Base-by-base conservation (phyloP, 1,140 invertebrate species). In the Drosophila fuyamai region DNA sequence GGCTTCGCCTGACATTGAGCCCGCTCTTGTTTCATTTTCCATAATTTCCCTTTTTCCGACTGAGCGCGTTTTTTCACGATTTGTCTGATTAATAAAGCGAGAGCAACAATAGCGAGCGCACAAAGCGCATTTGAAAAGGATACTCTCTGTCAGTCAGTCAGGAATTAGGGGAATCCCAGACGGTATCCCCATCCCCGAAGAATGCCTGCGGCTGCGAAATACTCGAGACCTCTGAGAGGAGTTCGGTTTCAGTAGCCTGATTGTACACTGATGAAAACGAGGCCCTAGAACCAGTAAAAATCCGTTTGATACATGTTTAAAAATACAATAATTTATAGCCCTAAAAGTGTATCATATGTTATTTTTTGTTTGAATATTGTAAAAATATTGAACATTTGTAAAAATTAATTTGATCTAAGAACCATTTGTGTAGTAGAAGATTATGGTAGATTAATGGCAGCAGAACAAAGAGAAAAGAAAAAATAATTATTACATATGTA, bases 81-180 rank as follows among this genome's bases (percentile, higher is more conserved):
- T 83, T 84, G 72, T 72, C 76, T 80, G 68, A 78, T 85, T 84
- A 85, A 81, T 81, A 73, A 77, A 77, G 63, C 70, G 18, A 41
- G 46, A 32, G 32, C 79, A 55, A 79, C 81, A 83, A 83, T 76
- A 59, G 72, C 50, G 13, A 65, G 57, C 61, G 48, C 70, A 84
- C 55, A 54, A 62, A 58, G 65, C 61, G 63, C 50, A 66, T 48
- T 79, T 79, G 70, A 83, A 58, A 54, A 67, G 67, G 57, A 67
- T 67, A 76, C 71, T 65, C 46, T 35, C 38, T 35, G 47, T 68
- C 65, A 41, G 61, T 53, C 65, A 66, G 65, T 66, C 61, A 66
- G 47, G 59, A 68, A 68, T 68, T 68, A 68, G 65, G 47, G 12
- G 61, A 66, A 67, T 66, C 60, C 61, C 65, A 68, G 65, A 66